Conservation (phyloP, 2,797 vertebrate genomes). For the Nyctalus aviator region DNA sequence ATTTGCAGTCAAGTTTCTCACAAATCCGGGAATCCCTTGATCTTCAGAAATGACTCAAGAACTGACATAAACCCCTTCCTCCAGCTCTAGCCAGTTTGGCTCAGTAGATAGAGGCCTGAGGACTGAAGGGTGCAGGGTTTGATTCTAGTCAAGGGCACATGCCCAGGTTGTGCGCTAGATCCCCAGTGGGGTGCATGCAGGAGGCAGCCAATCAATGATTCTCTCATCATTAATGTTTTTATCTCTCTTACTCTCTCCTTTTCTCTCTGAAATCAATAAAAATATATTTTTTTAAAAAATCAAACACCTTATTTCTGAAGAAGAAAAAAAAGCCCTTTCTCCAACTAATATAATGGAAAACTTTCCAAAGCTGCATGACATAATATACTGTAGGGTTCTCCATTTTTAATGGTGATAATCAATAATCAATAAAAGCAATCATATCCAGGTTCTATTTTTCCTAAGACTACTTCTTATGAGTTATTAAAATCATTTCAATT, state of each 20-base stretch:
- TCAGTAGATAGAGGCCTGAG: no score
- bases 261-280: no score
- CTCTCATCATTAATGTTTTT: no score
- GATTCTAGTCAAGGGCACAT: no score
- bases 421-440: conserved; percentile 29
- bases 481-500: conserved; percentile 86
- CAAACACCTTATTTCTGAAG: no score
- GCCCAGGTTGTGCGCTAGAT: no score
- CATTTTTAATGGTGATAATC: conserved; percentile 66
- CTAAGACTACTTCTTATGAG: conserved; percentile 79
- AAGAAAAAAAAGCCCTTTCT: neutral
- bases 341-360: neutral
- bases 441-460: conserved; percentile 78
- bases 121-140: no score
- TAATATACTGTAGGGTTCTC: neutral
- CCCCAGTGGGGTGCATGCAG: no score
- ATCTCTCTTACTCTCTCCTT: no score
- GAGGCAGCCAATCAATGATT: no score
- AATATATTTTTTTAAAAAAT: no score
- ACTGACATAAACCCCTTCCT: neutral
- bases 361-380: neutral
- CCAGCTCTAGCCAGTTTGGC: neutral
- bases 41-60: neutral
- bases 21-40: neutral
- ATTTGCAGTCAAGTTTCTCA: neutral